A percentile compares a stretch with the other conserved stretches of the same genome.
These are phyloP conservation scores for Agraylea sexmaculata DNA, from an alignment of 1,140 invertebrate species.

Conservation along the genomic window DNA sequence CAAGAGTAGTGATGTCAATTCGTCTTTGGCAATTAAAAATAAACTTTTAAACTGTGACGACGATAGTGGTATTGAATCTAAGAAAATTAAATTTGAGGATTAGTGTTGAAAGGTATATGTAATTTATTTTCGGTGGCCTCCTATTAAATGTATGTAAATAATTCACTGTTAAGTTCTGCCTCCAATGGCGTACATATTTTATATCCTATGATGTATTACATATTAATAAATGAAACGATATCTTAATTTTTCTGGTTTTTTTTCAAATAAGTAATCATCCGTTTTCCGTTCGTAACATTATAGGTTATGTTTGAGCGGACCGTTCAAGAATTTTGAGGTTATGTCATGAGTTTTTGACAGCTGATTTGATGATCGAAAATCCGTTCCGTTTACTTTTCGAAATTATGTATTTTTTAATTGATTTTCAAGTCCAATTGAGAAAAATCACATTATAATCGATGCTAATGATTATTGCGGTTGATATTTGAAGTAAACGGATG, in stretches of 20 bases:
- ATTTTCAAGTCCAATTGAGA: too few relatives aligned
- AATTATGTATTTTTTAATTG: too few relatives aligned
- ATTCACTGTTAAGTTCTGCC: not conserved
- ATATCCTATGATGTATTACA: slow-evolving; percentile 4
- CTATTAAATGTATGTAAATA: slow-evolving; percentile 10
- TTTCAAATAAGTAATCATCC: not conserved
- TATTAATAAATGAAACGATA: not conserved
- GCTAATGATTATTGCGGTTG: too few relatives aligned
- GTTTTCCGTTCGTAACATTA: slow-evolving; percentile 3
- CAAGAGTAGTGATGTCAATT: slow-evolving; percentile 8
- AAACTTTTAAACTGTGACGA: slow-evolving; percentile 13
- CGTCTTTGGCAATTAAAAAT: slow-evolving; percentile 13
- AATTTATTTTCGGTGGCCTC: too few relatives aligned
- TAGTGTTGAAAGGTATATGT: slow-evolving; percentile 11
- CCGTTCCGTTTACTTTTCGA: too few relatives aligned
- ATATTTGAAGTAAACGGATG: too few relatives aligned
- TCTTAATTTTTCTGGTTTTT: not conserved
- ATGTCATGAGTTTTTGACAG: too few relatives aligned
- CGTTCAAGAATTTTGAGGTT: not conserved
- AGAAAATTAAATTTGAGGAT: slow-evolving; percentile 18
- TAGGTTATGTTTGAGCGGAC: slow-evolving; percentile 12
- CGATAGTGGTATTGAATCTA: slow-evolving; percentile 15
- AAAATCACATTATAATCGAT: too few relatives aligned
- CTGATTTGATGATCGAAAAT: too few relatives aligned
- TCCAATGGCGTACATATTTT: too few relatives aligned